Evolutionary conservation across 2,797 vertebrate genomes (phyloP), one percentile per base, ranked within the genome.

Genomic region (Synanceia verrucosa): DNA sequence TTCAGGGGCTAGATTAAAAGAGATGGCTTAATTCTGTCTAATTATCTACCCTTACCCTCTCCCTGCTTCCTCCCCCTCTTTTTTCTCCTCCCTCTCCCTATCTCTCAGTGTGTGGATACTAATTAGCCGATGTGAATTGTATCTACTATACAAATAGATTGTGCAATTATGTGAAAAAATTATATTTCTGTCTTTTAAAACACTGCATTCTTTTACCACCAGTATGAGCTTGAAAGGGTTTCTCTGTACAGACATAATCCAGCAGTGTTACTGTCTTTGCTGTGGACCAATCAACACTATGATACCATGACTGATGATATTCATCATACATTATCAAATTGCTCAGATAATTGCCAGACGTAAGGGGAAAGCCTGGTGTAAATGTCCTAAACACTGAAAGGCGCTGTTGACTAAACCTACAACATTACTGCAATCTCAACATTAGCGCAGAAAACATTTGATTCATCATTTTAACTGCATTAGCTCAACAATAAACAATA

Each of bases 21-120:
- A 94, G 93, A 95, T 94, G 93, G 92, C 94, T 95, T 94, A 93
- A 95, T 95, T 94, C 91, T 79, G 88, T 88, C 93, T 94, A 91
- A 94, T 93, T 94, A 94, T 94, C 91, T 86, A 88, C 84, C 91
- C 92, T 82, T 83, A 89, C 85, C 84, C 91, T 87, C 81, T 85
- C 71, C 58, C 79, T 80, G 77, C 86, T 34, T 58, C 83, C 83
- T 69, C 88, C 82, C 86, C 83, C 77, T 70, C 71, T 79, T 75
- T 79, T 64, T 70, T 60, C 76, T 65, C 82, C 73, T 76, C 66
- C 74, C 76, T 87, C 77, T 84, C 75, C 74, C 82, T 80, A 82
- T 87, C 87, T 89, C 83, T 85, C 85, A 80, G 83, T 59, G 72
- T 89, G 86, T 88, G 83, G 86, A 88, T 92, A 90, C 91, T 92